Conservation (phyloP, 2,797 vertebrate genomes). For the Manis pentadactyla region DNA sequence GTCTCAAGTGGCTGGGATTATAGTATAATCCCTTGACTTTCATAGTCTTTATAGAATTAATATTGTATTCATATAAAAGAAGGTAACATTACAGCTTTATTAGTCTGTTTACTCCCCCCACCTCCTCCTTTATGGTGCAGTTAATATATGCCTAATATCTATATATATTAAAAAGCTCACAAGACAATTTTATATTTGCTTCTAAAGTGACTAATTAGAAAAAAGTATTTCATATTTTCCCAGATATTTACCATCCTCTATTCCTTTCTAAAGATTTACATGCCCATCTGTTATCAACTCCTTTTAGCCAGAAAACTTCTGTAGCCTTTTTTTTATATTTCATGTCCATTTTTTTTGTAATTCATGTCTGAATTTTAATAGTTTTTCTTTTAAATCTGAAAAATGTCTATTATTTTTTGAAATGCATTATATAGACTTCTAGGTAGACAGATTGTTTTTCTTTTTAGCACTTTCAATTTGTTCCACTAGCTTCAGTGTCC, state of each 20-base stretch:
- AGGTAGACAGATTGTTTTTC: not conserved
- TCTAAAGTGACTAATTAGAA: not conserved
- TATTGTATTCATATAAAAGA: not conserved
- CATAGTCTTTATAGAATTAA: not conserved
- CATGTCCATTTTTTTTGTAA: not conserved
- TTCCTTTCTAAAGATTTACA: not conserved
- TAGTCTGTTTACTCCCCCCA: not conserved
- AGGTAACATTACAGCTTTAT: not conserved
- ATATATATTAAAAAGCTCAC: not conserved
- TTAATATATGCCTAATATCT: not conserved
- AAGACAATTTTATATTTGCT: not conserved
- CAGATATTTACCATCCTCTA: not conserved
- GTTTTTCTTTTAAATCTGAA: not conserved
- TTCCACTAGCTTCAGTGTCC: not conserved
- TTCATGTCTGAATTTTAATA: not conserved
- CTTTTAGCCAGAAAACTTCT: not conserved
- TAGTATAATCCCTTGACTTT: not conserved
- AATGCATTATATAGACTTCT: not conserved
- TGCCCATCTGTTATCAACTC: not conserved
- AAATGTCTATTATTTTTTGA: not conserved
- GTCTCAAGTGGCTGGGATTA: not conserved
- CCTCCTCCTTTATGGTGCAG: not conserved
- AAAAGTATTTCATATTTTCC: not conserved
- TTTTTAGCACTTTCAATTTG: not conserved
- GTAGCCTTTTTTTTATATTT: not conserved